A percentile compares a stretch with the other conserved stretches of the same genome.
These are phyloP conservation scores for Phaedon cochleariae DNA, from an alignment of 2,888 invertebrate genomes.

Conservation along the genomic window DNA sequence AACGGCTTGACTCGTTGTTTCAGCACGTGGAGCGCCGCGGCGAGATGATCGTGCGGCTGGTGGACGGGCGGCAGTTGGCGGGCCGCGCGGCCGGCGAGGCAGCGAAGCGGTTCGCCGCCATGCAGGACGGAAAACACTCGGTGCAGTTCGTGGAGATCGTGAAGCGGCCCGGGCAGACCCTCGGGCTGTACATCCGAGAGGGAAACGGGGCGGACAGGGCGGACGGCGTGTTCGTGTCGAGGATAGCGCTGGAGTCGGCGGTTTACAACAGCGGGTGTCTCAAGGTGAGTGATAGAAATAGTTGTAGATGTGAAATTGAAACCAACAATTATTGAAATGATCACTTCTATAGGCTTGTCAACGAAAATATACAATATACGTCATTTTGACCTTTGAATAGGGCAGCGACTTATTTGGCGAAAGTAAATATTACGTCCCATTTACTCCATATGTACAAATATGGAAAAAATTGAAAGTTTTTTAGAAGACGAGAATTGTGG, in stretches of 20 bases:
- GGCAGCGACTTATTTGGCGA: too few relatives aligned
- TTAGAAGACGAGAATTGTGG: too few relatives aligned
- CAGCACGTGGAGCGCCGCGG: slow-evolving; percentile 84
- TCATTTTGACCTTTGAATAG: too few relatives aligned
- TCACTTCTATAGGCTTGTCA: too few relatives aligned
- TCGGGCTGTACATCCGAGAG: slow-evolving; percentile 97
- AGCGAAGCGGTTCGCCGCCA: slow-evolving; percentile 84
- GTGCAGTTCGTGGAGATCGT: slow-evolving; percentile 97
- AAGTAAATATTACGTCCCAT: too few relatives aligned
- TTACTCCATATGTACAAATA: too few relatives aligned
- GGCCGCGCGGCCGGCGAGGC: slow-evolving; percentile 87
- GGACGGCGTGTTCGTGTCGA: slow-evolving; percentile 98
- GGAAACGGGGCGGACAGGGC: slow-evolving; percentile 97
- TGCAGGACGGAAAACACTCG: slow-evolving; percentile 73
- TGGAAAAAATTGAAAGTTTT: too few relatives aligned
- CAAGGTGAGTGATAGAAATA: slow-evolving; percentile 66
- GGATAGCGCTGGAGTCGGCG: slow-evolving; percentile 94
- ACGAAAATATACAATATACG: too few relatives aligned
- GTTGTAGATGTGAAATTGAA: too few relatives aligned
- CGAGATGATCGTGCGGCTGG: slow-evolving; percentile 93
- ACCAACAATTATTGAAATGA: too few relatives aligned
- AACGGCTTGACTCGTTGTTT: too few relatives aligned
- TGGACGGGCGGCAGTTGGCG: slow-evolving; percentile 89
- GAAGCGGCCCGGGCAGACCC: slow-evolving; percentile 97
- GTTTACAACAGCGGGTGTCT: slow-evolving; percentile 97